phyloP scores from a whole-genome alignment of 2,888 invertebrate species.

The Neoaliturus tenellus region DNA sequence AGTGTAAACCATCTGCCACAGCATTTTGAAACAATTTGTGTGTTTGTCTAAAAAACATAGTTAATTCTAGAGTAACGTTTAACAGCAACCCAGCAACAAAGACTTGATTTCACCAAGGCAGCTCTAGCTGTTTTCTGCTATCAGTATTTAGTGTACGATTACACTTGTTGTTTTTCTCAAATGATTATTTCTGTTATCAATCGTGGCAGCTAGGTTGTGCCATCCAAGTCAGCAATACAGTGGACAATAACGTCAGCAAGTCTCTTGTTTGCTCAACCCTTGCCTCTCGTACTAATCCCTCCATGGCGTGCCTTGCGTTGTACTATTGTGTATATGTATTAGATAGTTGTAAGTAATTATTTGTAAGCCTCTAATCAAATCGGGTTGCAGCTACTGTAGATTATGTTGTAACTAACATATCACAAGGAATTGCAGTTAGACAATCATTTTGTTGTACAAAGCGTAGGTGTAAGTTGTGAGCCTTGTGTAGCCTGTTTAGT shows the following conservation, averaged over 20 bases:
- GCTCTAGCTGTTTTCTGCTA: slow-evolving; percentile 15
- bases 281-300: slow-evolving; percentile 53
- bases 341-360: slow-evolving; percentile 36
- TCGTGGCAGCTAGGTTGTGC: background rate
- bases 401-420: slow-evolving; percentile 44
- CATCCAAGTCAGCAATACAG: background rate
- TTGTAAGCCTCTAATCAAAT: slow-evolving; percentile 38
- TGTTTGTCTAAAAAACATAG: too few relatives aligned
- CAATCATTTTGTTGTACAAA: slow-evolving; percentile 57
- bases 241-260: background rate
- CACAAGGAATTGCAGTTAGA: slow-evolving; percentile 52
- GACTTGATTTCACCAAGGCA: background rate
- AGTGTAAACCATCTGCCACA: too few relatives aligned
- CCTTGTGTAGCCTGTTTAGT: slow-evolving; percentile 19
- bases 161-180: slow-evolving; percentile 26
- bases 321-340: slow-evolving; percentile 47
- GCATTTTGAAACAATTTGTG: too few relatives aligned
- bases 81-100: background rate
- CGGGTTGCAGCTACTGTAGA: slow-evolving; percentile 8
- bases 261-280: slow-evolving; percentile 45
- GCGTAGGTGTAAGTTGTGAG: slow-evolving; percentile 39
- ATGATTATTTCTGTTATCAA: slow-evolving; percentile 28
- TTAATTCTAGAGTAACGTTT: too few relatives aligned
- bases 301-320: slow-evolving; percentile 54
- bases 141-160: slow-evolving; percentile 27